Evolutionary conservation across 2,888 invertebrate genomes (phyloP).

Genomic region (Hirtodrosophila duncani): DNA sequence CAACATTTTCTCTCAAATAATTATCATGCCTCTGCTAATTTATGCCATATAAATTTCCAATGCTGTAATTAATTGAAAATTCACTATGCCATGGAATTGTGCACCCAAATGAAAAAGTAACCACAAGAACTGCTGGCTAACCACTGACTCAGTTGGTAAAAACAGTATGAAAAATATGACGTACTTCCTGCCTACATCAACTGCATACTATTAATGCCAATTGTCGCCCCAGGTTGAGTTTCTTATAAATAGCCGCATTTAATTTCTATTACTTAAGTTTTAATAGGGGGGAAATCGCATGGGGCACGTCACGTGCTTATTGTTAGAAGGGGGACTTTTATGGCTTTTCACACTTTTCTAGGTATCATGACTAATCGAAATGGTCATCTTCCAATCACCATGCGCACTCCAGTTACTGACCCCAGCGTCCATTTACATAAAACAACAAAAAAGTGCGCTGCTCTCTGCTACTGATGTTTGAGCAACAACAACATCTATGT

Average conservation of each 20-base stretch:
- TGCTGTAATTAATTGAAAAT: slow-evolving; percentile 29
- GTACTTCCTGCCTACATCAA: too few relatives aligned
- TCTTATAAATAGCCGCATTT: too few relatives aligned
- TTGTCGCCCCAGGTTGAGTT: too few relatives aligned
- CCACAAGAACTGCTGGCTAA: too few relatives aligned
- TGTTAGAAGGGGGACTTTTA: slow-evolving; percentile 15
- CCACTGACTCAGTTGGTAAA: slow-evolving; percentile 6
- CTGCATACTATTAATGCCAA: too few relatives aligned
- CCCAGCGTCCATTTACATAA: too few relatives aligned
- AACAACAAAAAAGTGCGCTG: too few relatives aligned
- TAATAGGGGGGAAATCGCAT: slow-evolving; percentile 17
- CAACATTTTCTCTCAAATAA: slow-evolving; percentile 3
- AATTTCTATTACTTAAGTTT: not conserved
- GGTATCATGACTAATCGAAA: too few relatives aligned
- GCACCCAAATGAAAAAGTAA: slow-evolving; percentile 3
- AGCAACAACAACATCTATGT: too few relatives aligned
- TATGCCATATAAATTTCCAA: slow-evolving; percentile 1
- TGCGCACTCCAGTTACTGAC: slow-evolving; percentile 31
- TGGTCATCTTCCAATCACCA: too few relatives aligned
- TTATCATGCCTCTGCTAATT: slow-evolving; percentile 6
- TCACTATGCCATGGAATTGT: slow-evolving; percentile 23
- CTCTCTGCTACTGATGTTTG: too few relatives aligned
- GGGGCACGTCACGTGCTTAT: slow-evolving; percentile 32
- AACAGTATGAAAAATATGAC: slow-evolving; percentile 31
- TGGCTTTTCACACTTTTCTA: too few relatives aligned